A percentile compares a stretch with the other conserved stretches of the same genome.
Evolutionary conservation across 2,113 vertebrate species (phyloP).

Genomic region (Ophiodon elongatus): DNA sequence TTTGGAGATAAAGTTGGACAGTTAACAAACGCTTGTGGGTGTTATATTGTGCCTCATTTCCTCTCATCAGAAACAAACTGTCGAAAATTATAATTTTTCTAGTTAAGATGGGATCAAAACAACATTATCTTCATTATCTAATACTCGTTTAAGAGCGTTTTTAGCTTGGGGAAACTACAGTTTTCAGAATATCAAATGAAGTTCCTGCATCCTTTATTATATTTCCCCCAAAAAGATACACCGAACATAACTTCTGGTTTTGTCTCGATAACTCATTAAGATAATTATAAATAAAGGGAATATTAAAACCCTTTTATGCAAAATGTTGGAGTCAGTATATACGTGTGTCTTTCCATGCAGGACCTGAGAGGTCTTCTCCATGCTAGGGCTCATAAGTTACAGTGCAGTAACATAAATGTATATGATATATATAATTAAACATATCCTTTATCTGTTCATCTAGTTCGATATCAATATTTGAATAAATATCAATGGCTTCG

Average conservation of each 20-base stretch:
- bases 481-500: constrained; percentile 8
- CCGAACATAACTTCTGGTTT: not conserved
- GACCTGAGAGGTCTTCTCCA: not conserved
- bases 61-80: not conserved
- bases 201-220: not conserved
- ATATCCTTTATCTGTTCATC: not conserved
- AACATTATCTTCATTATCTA: not conserved
- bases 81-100: not conserved
- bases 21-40: not conserved
- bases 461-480: constrained; percentile 24
- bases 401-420: not conserved
- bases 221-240: not conserved
- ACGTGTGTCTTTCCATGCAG: not conserved
- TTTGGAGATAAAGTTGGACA: not conserved
- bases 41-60: not conserved
- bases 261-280: not conserved
- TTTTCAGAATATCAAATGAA: not conserved
- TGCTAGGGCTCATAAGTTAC: not conserved
- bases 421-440: not conserved
- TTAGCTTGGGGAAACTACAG: not conserved
- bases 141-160: not conserved
- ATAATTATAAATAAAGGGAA: too few relatives aligned
- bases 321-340: not conserved
- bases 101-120: not conserved
- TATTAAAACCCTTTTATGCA: not conserved